Conservation (phyloP, 2,888 invertebrate species). For the Drosophila anomelani region DNA sequence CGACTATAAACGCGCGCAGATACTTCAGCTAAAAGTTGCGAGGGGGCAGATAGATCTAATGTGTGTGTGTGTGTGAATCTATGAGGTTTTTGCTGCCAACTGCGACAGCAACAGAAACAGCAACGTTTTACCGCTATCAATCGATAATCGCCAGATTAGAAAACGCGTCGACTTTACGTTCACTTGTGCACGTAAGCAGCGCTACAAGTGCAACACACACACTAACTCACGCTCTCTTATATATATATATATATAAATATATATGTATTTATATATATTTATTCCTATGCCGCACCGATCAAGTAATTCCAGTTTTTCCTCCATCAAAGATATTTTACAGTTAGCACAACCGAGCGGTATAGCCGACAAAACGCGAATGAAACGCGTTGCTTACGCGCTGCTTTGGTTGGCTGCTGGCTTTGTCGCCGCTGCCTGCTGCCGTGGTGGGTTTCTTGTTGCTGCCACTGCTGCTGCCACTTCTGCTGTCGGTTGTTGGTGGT, state of each 20-base stretch:
- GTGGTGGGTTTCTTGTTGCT: slow-evolving; percentile 39
- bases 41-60: slow-evolving; percentile 24
- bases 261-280: slow-evolving; percentile 6
- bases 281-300: slow-evolving; percentile 55
- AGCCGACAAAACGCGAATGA: slow-evolving; percentile 23
- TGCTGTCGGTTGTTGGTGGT: slow-evolving; percentile 26
- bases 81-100: slow-evolving; percentile 42
- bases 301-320: slow-evolving; percentile 73
- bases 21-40: slow-evolving; percentile 22
- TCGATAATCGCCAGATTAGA: slow-evolving; percentile 78
- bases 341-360: slow-evolving; percentile 35
- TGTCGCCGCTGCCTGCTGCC: slow-evolving; percentile 32
- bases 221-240: slow-evolving; percentile 13
- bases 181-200: slow-evolving; percentile 75
- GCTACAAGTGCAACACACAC: slow-evolving; percentile 74
- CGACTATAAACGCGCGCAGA: slow-evolving; percentile 39
- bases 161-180: slow-evolving; percentile 76
- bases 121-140: slow-evolving; percentile 61
- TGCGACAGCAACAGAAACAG: slow-evolving; percentile 53
- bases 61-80: neutral
- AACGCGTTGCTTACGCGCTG: slow-evolving; percentile 26
- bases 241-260: neutral
- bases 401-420: slow-evolving; percentile 36
- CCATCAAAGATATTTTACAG: slow-evolving; percentile 4
- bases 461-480: neutral